Evolutionary conservation across 2,113 vertebrate species (phyloP), one percentile per base, ranked within the genome.

Genomic region (Helogale parvula): DNA sequence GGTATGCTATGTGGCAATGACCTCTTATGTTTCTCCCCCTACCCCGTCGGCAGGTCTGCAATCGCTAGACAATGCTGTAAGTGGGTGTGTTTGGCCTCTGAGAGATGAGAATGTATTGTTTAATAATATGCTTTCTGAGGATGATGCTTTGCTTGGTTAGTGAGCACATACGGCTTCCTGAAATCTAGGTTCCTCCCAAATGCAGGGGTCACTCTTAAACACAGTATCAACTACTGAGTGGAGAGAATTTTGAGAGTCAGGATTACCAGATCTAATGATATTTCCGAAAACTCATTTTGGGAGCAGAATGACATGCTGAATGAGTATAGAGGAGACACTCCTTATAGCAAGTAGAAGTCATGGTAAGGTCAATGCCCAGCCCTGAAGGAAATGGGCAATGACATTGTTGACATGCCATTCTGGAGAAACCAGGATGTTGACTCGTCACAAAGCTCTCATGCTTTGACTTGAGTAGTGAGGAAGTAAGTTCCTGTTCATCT

Each of bases 91-190:
- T 86, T 96, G 86, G 82, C 52, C 60, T 47, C 35, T 29, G 63
- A 94, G 68, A 96, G 95, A 93, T 57, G 94, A 94, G 77, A 93
- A 68, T 10, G 52, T 21, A 84, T 71, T 54, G 38, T 16, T 86
- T 97, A 97, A 90, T 96, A 66, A 81, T 76, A 96, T 2, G 15
- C 16, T 92, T 92, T 87, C n/a, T 68, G 38, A n/a, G 31, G 38
- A 35, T 38, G 57, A 87, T 71, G 57, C 66, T 95, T 95, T 65
- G 63, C 80, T 97, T 69, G 83, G 41, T 60, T 92, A 35, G 69
- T 33, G 66, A 96, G 90, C 50, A 52, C 83, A 50, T 69, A 45
- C 0, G 5, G 35, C 27, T 92, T 52, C 52, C 84, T 65, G 85
- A 94, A 96, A 68, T 38, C 68, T 29, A 81, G 81, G 4, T 93